Conservation (phyloP, 2,113 vertebrate species). For the Seriola dumerili region DNA sequence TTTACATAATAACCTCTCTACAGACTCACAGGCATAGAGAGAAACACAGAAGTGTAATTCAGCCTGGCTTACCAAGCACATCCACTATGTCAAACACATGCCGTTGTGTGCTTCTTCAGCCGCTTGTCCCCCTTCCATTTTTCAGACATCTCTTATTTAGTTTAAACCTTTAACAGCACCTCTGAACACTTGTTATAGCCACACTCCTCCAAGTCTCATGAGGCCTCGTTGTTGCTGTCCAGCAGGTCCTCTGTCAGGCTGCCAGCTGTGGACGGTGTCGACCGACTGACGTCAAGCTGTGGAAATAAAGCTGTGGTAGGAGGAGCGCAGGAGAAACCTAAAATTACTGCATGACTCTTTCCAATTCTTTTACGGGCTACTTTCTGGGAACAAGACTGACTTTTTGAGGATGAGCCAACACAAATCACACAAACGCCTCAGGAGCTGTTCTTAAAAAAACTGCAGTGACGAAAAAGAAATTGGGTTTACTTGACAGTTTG, state of each 20-base stretch:
- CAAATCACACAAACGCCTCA: conserved; percentile 40
- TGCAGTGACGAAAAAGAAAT: conserved; percentile 37
- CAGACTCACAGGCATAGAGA: conserved; percentile 20
- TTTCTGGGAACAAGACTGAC: conserved; percentile 50
- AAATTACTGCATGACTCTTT: conserved; percentile 53
- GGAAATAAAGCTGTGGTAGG: conserved; percentile 69
- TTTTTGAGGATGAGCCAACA: conserved; percentile 29
- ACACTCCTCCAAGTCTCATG: neutral
- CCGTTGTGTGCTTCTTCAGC: neutral
- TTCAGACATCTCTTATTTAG: neutral
- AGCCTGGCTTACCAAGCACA: conserved; percentile 2
- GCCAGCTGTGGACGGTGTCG: conserved; percentile 34
- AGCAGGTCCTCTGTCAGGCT: conserved; percentile 19
- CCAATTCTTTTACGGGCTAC: conserved; percentile 55
- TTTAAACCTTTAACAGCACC: neutral
- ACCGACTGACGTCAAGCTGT: conserved; percentile 67
- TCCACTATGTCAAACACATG: conserved; percentile 10
- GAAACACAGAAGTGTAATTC: conserved; percentile 1
- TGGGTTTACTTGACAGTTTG: conserved; percentile 15
- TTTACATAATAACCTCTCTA: conserved; percentile 49
- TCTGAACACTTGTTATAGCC: neutral
- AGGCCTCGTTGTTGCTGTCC: neutral
- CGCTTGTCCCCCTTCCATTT: neutral
- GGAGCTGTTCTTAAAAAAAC: conserved; percentile 28
- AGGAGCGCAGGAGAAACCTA: conserved; percentile 55